Evolutionary conservation across 2,888 invertebrate genomes (phyloP), one percentile per base, ranked within the genome.

Genomic region (Meganola albula): DNA sequence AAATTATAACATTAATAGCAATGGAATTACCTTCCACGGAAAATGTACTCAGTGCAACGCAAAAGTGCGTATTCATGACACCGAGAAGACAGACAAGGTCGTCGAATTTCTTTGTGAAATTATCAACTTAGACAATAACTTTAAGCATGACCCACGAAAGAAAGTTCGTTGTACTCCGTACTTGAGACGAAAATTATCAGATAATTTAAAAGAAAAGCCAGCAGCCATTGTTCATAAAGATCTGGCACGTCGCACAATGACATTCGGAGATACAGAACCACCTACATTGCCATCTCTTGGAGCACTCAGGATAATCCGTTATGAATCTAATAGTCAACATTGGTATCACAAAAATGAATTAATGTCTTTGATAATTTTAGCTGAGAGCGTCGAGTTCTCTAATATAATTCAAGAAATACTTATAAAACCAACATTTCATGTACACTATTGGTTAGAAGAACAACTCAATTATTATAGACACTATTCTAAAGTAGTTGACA

Each of bases 371-470:
- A 32, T 37, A 32, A 37, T 32, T 37, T 26, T 37, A 26, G 37
- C 32, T 28, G 25, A 37, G 10, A 37, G 22, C 37, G 28, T 37
- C 37, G 32, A 37, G 28, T 37, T 18, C 26, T 32, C 37, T 32
- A 29, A 32, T 29, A 28, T 29, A 32, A 37, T 37, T 22, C 37
- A 29, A 29, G 37, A 37, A 37, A 37, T 37, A 32, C 25, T 32
- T 16, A 37, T 32, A 28, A 32, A 37, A 37, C 37, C 37, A 37
- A 37, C 37, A 25, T 37, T 37, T 37, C 37, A 37, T 37, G 21
- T 37, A 32, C 28, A 37, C 37, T 37, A 37, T 32, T 31, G 37
- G 37, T 37, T 37, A 37, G 28, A 37, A 32, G 37, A 37, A 32
- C 37, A 37, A 37, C 28, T 37, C 22, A 37, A 37, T 27, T 36